Evolutionary conservation across 2,888 invertebrate species (phyloP), one percentile per base, ranked within the genome.

Genomic region (Aspidiotus destructor): DNA sequence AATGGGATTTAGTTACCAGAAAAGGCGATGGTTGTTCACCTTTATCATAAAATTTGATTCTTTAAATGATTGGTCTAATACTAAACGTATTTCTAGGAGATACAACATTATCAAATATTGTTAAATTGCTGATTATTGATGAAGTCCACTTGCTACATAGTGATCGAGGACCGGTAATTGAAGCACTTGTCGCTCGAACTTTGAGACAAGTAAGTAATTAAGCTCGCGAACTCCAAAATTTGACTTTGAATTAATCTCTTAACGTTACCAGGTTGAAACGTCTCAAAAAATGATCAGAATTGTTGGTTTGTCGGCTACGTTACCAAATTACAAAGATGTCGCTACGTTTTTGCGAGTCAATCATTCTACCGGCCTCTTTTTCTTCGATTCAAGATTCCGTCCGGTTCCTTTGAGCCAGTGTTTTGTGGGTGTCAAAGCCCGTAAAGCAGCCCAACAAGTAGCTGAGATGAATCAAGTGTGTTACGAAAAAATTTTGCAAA

Each of bases 1-100:
- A 99, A 76, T 99, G 99, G 98, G 99, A 99, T 77, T 96, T 99
- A 8, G 94, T 99, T 1, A 98, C 98, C 0, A 83, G 99, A 72
- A 99, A 99, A 78, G 89, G 90, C 15, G 86, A 88, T 41, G 87
- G 85, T 85, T 77, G 73, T 48, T 52, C 28, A 28, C 1, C 28
- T 28, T 28, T 28, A 28, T 28, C 28, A 5, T 28, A 28, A 28
- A 3, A 11, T 7, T 5, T 10, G 3, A 13, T 10, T 48, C 7
- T 44, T 13, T 16, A 5, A 10, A n/a, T 17, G 13, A 10, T 40
- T 58, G 58, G n/a, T 10, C 9, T 16, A 62, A 5, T 55, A 61
- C 63, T 68, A 10, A 28, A 5, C 28, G 28, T 28, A 28, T 28
- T 69, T 65, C 60, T 77, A 82, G 88, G 93, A 8, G 95, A 96